Evolutionary conservation across 2,113 vertebrate genomes (phyloP), one percentile per base, ranked within the genome.

Genomic region (Oncorhynchus gorbuscha): DNA sequence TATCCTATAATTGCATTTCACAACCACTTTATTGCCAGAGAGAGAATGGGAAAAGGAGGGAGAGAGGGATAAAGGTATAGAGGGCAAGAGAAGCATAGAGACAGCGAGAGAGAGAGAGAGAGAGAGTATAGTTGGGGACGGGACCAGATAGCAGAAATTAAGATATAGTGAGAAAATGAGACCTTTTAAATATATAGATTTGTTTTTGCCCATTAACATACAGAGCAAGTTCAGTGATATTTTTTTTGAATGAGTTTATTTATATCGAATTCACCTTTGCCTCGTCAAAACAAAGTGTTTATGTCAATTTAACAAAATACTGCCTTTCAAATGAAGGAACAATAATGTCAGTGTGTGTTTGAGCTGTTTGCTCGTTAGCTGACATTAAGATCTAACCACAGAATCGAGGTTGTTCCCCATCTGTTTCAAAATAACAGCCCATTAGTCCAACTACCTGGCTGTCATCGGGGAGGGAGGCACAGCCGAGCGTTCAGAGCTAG

Each of bases 1-100:
- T 28, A 28, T 28, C 73, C 62, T 14, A 48, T 82, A 74, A 71
- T 51, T 24, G 39, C 35, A 75, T 85, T 86, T 78, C 59, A 69
- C 51, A 80, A 62, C 30, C 30, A 39, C 2, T 67, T 28, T 49
- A 51, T 69, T 76, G 67, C 67, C n/a, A 16, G 8, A 12, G 5
- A 61, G 45, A 62, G 71, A 75, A 58, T 51, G 73, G 9, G 7
- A 30, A 11, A 59, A 68, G 3, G 24, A 49, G 22, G 9, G 35
- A 8, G 35, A 7, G 7, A 7, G 35, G 7, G 35, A 39, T 2
- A 39, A 11, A 39, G 39, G 39, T 39, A 39, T 9, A 9, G 9
- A 45, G 9, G 8, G 39, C 39, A 39, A 45, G 39, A 68, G 73
- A 67, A 75, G 70, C 80, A 85, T 45, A 28, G 51, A n/a, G 71